These are phyloP conservation scores for Streptopelia turtur DNA, from an alignment of 2,797 vertebrate genomes.

Conservation along the genomic window DNA sequence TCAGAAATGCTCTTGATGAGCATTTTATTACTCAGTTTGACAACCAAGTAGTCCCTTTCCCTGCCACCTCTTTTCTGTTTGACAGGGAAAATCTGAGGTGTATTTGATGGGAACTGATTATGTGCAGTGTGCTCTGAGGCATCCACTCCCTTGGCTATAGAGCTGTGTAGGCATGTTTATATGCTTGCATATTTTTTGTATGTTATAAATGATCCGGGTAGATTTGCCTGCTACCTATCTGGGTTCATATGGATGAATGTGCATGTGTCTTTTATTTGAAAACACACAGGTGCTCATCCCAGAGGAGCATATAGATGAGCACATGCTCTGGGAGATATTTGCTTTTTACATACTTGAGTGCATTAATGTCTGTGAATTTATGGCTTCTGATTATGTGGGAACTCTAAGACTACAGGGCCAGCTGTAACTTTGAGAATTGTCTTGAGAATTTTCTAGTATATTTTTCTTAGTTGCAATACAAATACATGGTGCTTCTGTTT, in stretches of 20 bases:
- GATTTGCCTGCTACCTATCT: not conserved
- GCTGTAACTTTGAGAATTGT: not conserved
- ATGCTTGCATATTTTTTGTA: not conserved
- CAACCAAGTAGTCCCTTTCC: not conserved
- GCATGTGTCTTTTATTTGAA: not conserved
- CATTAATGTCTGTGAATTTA: not conserved
- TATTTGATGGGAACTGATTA: not conserved
- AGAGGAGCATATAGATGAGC: not conserved
- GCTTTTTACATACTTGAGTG: not conserved
- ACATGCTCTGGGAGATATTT: not conserved
- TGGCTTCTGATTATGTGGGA: not conserved
- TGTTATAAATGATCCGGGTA: not conserved
- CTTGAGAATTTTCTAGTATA: not conserved
- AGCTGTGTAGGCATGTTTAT: not conserved
- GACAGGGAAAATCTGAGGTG: not conserved
- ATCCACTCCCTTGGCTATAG: not conserved
- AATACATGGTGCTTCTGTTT: not conserved
- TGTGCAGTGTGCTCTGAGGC: not conserved
- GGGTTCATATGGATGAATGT: not conserved
- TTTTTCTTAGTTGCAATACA: not conserved
- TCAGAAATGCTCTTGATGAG: conserved; percentile 16
- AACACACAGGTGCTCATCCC: not conserved
- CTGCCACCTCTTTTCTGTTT: not conserved
- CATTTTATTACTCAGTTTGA: conserved; percentile 16
- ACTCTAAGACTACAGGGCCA: not conserved